Evolutionary conservation across 2,113 vertebrate species (phyloP).

Genomic region (Coptodon bakossiorum): DNA sequence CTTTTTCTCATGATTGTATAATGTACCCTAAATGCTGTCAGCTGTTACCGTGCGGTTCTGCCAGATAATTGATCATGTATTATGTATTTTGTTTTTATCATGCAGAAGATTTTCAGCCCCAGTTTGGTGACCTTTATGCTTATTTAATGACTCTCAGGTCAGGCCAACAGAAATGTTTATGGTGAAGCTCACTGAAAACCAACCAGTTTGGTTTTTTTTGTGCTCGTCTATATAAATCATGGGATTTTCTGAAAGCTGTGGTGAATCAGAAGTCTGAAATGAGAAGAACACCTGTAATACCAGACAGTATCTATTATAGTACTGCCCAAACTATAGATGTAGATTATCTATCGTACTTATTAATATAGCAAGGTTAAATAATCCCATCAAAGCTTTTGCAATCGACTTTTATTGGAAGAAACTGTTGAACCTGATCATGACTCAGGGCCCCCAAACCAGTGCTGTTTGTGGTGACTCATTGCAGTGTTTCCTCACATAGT

Average conservation of each 20-base stretch:
- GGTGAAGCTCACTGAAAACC: background rate
- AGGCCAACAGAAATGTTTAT: background rate
- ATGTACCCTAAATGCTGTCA: background rate
- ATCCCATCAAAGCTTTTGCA: background rate
- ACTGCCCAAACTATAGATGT: background rate
- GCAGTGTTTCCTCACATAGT: background rate
- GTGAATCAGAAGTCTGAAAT: background rate
- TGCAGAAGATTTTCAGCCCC: background rate
- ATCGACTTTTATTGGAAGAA: background rate
- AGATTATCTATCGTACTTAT: background rate
- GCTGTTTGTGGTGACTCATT: background rate
- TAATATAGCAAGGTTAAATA: background rate
- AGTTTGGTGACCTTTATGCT: background rate
- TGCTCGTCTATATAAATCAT: background rate
- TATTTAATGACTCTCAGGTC: background rate
- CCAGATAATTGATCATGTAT: background rate
- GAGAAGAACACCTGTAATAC: accelerated
- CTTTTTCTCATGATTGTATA: background rate
- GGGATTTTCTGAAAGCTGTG: background rate
- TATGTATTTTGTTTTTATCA: background rate
- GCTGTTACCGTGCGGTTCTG: background rate
- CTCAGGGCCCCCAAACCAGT: background rate
- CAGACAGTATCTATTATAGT: background rate
- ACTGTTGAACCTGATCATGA: background rate
- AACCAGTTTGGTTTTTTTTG: background rate